Evolutionary conservation across 2,797 vertebrate species (phyloP), one percentile per base, ranked within the genome.

Genomic region (Sardinella longiceps): DNA sequence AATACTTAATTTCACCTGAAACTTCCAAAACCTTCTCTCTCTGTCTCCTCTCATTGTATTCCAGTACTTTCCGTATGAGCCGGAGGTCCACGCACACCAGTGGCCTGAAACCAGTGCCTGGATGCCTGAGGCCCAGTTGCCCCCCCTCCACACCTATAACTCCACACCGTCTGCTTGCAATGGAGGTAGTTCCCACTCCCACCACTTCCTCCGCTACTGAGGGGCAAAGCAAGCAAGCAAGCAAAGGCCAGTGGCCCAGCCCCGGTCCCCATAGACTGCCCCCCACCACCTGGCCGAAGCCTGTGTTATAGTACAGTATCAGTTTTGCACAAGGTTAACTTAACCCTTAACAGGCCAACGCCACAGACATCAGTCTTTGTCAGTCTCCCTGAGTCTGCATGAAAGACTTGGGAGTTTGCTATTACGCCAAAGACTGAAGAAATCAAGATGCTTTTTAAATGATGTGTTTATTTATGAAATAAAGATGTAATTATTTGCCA

Each of bases 131-230:
- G 58, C 46, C 2, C 58, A 85, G 81, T 15, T 80, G 2, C 5
- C 80, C 50, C 20, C 80, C 20, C 7, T 45, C 50, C 80, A 30
- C 28, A 45, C 37, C 70, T 74, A 50, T 7, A 15, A 51, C 15
- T n/a, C n/a, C n/a, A n/a, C n/a, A n/a, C 80, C 80, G 18, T 23
- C 18, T 10, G 3, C 33, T 53, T 63, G 80, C 39, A 20, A 20
- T 58, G 46, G 39, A 5, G 37, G 28, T 2, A 2, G 48, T n/a
- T n/a, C n/a, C n/a, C n/a, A n/a, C 37, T 39, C 81, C 33, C 81
- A 82, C 20, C 1, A 9, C 28, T 84, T 39, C 80, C 66, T 50
- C 63, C 80, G 37, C 9, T 81, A 82, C 80, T 70, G 60, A 85
- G 58, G 56, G 5, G 14, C n/a, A n/a, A 74, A 25, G 7, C 58